Conservation (phyloP, 1,140 invertebrate species). For the Lysiphlebus fabarum region DNA sequence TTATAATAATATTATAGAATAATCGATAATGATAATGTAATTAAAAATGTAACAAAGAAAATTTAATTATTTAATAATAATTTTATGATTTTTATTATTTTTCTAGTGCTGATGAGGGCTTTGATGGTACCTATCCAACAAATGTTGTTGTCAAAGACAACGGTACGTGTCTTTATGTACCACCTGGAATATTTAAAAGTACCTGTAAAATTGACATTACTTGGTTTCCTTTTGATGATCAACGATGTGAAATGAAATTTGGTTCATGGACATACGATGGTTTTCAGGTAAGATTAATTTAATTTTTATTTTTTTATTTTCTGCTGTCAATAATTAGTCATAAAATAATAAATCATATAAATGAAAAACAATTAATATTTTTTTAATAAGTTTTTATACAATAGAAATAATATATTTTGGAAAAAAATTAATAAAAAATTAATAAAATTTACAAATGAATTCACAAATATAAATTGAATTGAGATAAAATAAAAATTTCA, state of each 20-base stretch:
- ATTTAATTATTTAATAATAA: too few species aligned
- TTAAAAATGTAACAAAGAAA: background rate
- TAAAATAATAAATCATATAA: too few species aligned
- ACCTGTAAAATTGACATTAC: constrained; percentile 77
- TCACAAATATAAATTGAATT: too few species aligned
- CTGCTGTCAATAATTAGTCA: too few species aligned
- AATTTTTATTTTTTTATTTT: constrained; percentile 1
- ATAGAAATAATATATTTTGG: too few species aligned
- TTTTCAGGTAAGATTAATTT: constrained; percentile 65
- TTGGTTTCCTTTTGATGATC: constrained; percentile 80
- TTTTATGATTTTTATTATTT: constrained; percentile 1
- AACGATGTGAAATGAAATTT: constrained; percentile 90
- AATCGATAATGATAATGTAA: background rate
- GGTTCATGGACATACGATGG: constrained; percentile 93
- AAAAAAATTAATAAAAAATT: too few species aligned
- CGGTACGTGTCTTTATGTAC: constrained; percentile 94
- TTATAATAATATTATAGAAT: too few species aligned
- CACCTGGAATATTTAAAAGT: constrained; percentile 97
- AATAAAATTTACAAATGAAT: too few species aligned
- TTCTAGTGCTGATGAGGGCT: constrained; percentile 91
- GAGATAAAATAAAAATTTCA: too few species aligned
- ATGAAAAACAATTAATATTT: too few species aligned
- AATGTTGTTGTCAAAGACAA: constrained; percentile 95
- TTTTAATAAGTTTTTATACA: too few species aligned
- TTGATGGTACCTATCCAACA: constrained; percentile 95